phyloP scores from a whole-genome alignment of 2,797 vertebrate species.

The Allobates femoralis region DNA sequence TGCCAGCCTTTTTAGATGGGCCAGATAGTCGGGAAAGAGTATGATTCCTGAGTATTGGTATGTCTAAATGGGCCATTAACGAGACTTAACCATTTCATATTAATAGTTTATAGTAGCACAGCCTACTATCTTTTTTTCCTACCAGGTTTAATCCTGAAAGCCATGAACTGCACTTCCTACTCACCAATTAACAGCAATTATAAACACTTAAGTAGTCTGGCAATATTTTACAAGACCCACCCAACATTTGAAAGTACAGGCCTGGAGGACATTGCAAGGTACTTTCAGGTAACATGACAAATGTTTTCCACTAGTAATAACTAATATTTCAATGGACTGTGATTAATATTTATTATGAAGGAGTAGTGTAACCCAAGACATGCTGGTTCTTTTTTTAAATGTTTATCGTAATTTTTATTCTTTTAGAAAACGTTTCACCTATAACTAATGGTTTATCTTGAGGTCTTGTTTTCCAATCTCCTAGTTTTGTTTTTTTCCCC shows the following conservation, averaged over 20 bases:
- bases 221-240: constrained; percentile 6
- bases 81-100: not conserved
- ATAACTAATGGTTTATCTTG: not conserved
- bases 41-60: too few species aligned
- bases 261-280: constrained; percentile 17
- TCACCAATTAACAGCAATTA: constrained; percentile 13
- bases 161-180: constrained; percentile 19
- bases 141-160: not conserved
- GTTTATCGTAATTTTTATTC: not conserved
- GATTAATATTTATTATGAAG: not conserved
- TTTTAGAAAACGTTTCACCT: not conserved
- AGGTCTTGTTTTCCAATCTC: not conserved
- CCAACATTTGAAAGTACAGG: constrained; percentile 8
- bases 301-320: not conserved
- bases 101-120: not conserved
- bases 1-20: too few species aligned
- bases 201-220: constrained; percentile 21
- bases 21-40: too few species aligned
- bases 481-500: constrained; percentile 7
- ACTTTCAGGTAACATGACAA: constrained; percentile 28
- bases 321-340: not conserved
- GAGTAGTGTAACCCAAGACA: not conserved
- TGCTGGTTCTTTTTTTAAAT: too few species aligned
- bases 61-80: not conserved
- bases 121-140: not conserved